phyloP scores from a whole-genome alignment of 2,113 vertebrate species.

The Myrmecophaga tridactyla region DNA sequence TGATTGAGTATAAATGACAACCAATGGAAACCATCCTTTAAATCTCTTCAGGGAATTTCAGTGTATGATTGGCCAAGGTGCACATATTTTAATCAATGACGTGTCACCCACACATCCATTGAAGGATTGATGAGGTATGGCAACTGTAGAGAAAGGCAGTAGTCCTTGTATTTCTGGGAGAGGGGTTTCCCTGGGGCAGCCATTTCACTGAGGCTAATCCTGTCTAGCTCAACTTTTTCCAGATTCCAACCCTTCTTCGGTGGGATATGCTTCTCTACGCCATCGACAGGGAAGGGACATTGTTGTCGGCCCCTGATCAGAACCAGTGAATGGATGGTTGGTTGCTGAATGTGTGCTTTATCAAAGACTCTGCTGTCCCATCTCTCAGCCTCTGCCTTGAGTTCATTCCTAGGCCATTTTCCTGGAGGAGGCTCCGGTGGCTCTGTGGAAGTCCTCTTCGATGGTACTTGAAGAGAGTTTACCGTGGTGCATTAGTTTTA shows the following conservation, averaged over 20 bases:
- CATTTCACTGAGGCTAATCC: background rate
- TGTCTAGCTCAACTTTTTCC: background rate
- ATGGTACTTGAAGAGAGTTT: background rate
- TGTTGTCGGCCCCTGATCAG: rapidly evolving
- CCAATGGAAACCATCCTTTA: rapidly evolving
- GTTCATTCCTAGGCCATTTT: rapidly evolving
- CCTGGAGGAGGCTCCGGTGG: background rate
- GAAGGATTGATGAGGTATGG: rapidly evolving
- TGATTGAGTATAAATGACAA: too few species aligned
- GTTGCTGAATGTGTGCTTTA: rapidly evolving
- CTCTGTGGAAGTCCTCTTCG: rapidly evolving
- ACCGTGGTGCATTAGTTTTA: background rate
- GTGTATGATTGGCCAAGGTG: background rate
- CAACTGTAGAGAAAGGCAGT: rapidly evolving
- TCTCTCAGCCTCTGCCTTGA: rapidly evolving
- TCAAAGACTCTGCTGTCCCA: rapidly evolving
- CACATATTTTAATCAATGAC: rapidly evolving
- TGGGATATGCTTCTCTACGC: too few species aligned
- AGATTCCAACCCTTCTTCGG: background rate
- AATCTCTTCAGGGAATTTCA: rapidly evolving
- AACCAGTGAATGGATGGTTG: background rate
- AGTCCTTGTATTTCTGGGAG: background rate
- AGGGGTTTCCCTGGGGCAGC: background rate
- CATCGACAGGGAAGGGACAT: rapidly evolving
- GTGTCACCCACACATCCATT: rapidly evolving